Base-by-base conservation (phyloP, 1,140 invertebrate genomes). In the Sycobia sp. region DNA sequence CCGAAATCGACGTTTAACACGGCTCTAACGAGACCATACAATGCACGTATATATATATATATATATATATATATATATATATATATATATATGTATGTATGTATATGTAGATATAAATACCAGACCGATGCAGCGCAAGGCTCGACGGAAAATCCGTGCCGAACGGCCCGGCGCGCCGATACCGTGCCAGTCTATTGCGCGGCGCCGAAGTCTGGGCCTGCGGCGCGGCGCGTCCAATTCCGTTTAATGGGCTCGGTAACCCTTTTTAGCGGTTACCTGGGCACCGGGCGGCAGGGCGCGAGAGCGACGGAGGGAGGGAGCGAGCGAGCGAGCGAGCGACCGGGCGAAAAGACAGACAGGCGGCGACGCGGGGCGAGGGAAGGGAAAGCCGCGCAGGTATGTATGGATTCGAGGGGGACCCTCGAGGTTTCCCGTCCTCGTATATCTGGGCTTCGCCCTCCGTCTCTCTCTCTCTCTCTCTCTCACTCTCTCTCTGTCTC, bases 21-120 rank as follows among this genome's bases (percentile, higher is more conserved):
- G 70, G 58, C 71, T 73, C 74, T 81, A 81, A 81, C 77, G 76
- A 80, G 76, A 71, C n/a, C n/a, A n/a, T n/a, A n/a, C n/a, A n/a
- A n/a, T n/a, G n/a, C n/a, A n/a, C n/a, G n/a, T n/a, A n/a, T n/a
- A n/a, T n/a, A n/a, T n/a, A n/a, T n/a, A n/a, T n/a, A n/a, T n/a
- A n/a, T n/a, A n/a, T n/a, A n/a, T n/a, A n/a, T n/a, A n/a, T n/a
- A n/a, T n/a, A n/a, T n/a, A n/a, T n/a, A n/a, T n/a, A n/a, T n/a
- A n/a, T n/a, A n/a, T n/a, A n/a, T n/a, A n/a, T n/a, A n/a, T n/a
- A n/a, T n/a, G n/a, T n/a, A n/a, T n/a, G n/a, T n/a, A n/a, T n/a
- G n/a, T n/a, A n/a, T n/a, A n/a, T n/a, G n/a, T n/a, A n/a, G n/a
- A n/a, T n/a, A n/a, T n/a, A n/a, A n/a, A n/a, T n/a, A n/a, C n/a